These are phyloP conservation scores for Xiphorhynchus erythropygius DNA, from an alignment of 2,797 vertebrate genomes.

Conservation along the genomic window DNA sequence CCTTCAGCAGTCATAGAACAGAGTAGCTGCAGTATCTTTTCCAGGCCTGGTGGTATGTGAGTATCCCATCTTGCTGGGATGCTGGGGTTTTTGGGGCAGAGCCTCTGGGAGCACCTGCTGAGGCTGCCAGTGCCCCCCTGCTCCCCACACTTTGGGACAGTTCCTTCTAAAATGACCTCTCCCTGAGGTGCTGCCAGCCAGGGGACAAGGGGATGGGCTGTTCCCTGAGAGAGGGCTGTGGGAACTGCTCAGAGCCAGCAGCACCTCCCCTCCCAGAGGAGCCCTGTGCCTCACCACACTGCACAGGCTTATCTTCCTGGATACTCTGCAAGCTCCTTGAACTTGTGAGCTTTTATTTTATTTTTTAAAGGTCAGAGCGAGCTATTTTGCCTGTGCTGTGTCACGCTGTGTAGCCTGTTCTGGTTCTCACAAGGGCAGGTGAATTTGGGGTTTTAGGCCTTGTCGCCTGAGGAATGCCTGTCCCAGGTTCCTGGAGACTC, in stretches of 20 bases:
- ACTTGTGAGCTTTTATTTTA: not conserved
- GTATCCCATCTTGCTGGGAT: not conserved
- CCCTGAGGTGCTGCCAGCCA: no score
- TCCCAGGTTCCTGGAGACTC: accelerated
- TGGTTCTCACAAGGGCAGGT: not conserved
- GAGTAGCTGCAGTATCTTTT: not conserved
- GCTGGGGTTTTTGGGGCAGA: not conserved
- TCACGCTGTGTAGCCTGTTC: accelerated
- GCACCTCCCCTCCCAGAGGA: accelerated
- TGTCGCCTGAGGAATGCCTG: not conserved
- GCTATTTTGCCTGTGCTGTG: accelerated
- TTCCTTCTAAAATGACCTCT: not conserved
- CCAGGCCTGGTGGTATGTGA: accelerated
- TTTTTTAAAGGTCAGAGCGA: not conserved
- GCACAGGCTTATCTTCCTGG: accelerated
- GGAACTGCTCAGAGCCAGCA: not conserved
- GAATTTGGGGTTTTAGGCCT: not conserved
- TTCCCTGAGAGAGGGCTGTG: not conserved
- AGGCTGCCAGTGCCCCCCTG: accelerated
- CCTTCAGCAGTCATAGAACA: not conserved
- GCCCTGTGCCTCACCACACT: accelerated
- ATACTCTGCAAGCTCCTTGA: not conserved
- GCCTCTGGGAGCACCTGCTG: not conserved
- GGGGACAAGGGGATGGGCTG: accelerated
- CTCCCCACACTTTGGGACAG: accelerated